Evolutionary conservation across 2,888 invertebrate genomes (phyloP).

Genomic region (Neria commutata): DNA sequence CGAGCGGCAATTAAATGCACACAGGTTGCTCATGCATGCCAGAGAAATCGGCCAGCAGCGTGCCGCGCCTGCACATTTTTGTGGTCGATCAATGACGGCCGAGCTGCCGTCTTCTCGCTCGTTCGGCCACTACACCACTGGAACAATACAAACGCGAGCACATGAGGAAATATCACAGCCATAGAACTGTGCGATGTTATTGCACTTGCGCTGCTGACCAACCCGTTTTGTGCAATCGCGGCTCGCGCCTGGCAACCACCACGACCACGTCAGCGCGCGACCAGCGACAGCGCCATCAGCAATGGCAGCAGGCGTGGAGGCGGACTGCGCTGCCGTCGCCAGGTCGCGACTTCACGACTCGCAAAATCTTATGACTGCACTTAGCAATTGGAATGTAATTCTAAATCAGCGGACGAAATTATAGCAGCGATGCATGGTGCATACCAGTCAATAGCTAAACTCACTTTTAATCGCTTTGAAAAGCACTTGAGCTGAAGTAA

Average conservation of each 20-base stretch:
- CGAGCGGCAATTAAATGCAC: neutral
- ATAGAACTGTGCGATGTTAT: constrained; percentile 4
- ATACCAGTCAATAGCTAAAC: too few relatives aligned
- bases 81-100: constrained; percentile 10
- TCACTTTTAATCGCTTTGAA: too few relatives aligned
- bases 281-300: neutral
- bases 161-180: constrained; percentile 6
- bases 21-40: neutral
- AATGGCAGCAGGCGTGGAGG: neutral
- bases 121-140: constrained; percentile 1
- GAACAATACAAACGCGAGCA: constrained; percentile 1
- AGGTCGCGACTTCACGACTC: too few relatives aligned
- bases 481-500: too few relatives aligned
- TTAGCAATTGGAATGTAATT: too few relatives aligned
- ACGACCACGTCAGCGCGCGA: neutral
- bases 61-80: constrained; percentile 21
- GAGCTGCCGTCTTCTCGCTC: neutral
- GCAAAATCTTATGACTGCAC: too few relatives aligned
- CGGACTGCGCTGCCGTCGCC: neutral
- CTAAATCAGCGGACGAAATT: too few relatives aligned
- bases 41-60: neutral
- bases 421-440: too few relatives aligned
- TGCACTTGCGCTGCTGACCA: constrained; percentile 3
- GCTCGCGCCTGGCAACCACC: constrained; percentile 9
- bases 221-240: neutral